These are phyloP conservation scores for Hyperoplus lanceolatus DNA, from an alignment of 2,797 vertebrate species.

Conservation along the genomic window DNA sequence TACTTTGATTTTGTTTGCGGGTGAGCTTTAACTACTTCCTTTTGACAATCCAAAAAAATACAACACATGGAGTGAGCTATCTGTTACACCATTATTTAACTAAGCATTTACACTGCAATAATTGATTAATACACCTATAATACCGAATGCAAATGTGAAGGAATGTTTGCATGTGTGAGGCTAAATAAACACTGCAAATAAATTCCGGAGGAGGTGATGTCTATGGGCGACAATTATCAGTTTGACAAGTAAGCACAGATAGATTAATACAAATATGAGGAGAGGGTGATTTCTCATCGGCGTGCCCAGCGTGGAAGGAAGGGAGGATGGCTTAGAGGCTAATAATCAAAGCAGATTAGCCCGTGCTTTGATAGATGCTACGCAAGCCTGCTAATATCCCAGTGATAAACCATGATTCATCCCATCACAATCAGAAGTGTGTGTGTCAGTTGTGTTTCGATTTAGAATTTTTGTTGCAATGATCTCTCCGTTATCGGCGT, in stretches of 20 bases:
- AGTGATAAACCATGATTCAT: slow-evolving; percentile 79
- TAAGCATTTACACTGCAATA: slow-evolving; percentile 2
- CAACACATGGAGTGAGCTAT: neutral
- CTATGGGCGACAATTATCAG: slow-evolving; percentile 66
- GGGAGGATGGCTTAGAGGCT: slow-evolving; percentile 79
- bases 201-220: slow-evolving; percentile 34
- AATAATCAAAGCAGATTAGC: slow-evolving; percentile 84
- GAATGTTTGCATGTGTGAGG: slow-evolving; percentile 31
- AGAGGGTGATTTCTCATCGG: slow-evolving; percentile 74
- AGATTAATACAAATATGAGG: slow-evolving; percentile 76
- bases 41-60: slow-evolving; percentile 9
- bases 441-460: slow-evolving; percentile 57
- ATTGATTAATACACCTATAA: slow-evolving; percentile 14
- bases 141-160: slow-evolving; percentile 17
- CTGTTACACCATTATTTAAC: too few relatives aligned
- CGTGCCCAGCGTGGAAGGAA: slow-evolving; percentile 72
- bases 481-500: slow-evolving; percentile 56
- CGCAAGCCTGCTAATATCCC: slow-evolving; percentile 71
- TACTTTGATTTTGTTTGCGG: slow-evolving; percentile 10
- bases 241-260: slow-evolving; percentile 74
- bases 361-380: slow-evolving; percentile 70
- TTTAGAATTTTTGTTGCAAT: slow-evolving; percentile 66
- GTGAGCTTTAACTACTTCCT: neutral
- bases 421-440: slow-evolving; percentile 71
- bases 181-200: slow-evolving; percentile 19